Conservation (phyloP, 2,113 vertebrate species). For the Podilymbus podiceps region DNA sequence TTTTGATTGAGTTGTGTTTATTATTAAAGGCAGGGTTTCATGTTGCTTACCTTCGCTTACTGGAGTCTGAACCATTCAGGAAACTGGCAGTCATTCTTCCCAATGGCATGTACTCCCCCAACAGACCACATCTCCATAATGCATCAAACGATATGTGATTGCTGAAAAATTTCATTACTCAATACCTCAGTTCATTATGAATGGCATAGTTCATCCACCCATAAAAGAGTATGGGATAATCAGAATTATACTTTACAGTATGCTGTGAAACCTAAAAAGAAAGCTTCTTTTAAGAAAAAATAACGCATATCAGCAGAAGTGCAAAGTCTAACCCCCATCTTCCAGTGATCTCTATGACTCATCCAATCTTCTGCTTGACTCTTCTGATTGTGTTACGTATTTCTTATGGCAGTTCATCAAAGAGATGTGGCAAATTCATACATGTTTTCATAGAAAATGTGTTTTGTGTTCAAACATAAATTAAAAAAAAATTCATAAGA, state of each 20-base stretch:
- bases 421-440: neutral
- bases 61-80: neutral
- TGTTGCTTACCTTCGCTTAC: neutral
- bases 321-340: neutral
- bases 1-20: neutral
- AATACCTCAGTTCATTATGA: neutral
- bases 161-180: neutral
- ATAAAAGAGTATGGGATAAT: neutral
- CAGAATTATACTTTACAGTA: neutral
- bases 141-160: neutral
- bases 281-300: neutral
- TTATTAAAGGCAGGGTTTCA: fast-evolving
- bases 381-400: neutral
- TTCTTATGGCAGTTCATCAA: neutral
- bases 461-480: neutral
- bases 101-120: neutral
- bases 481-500: neutral
- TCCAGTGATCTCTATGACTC: neutral
- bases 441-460: neutral
- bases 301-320: neutral
- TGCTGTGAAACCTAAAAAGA: neutral
- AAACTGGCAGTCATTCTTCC: neutral
- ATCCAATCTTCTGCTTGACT: neutral
- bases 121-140: neutral
- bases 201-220: neutral